These are phyloP conservation scores for Amyelois transitella DNA, from an alignment of 1,140 invertebrate genomes.

Conservation along the genomic window DNA sequence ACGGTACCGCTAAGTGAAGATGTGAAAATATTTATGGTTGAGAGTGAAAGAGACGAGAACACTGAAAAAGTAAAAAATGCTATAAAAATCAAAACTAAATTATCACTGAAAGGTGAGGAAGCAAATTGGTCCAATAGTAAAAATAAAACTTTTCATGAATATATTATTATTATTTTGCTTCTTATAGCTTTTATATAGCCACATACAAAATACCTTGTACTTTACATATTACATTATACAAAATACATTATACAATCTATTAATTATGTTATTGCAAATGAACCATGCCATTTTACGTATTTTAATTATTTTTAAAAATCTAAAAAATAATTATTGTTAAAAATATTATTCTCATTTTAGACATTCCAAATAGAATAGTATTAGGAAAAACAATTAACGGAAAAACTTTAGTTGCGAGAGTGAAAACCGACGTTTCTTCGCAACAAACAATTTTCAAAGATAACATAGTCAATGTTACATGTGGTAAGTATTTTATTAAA, in stretches of 20 bases:
- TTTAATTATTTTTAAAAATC: no score
- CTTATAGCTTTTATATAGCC: no score
- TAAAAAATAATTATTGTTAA: not conserved
- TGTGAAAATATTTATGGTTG: conserved; percentile 2
- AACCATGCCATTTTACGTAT: no score
- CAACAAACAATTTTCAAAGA: not conserved
- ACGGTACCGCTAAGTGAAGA: not conserved
- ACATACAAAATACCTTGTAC: no score
- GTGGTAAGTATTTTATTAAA: not conserved
- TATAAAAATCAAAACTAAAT: conserved; percentile 44
- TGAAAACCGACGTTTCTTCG: conserved; percentile 1
- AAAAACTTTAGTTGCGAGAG: conserved; percentile 25
- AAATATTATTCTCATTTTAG: conserved; percentile 12
- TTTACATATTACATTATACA: not conserved
- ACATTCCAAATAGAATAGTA: conserved; percentile 28
- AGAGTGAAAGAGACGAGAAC: not conserved
- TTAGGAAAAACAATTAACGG: conserved; percentile 27
- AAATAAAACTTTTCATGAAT: not conserved
- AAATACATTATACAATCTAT: no score
- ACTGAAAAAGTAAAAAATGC: conserved; percentile 16
- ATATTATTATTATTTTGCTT: no score
- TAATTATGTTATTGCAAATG: no score
- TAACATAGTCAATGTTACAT: not conserved
- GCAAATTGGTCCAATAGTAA: no score
- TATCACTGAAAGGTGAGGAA: conserved; percentile 41